phyloP scores from a whole-genome alignment of 2,797 vertebrate genomes.

The Manis crassicaudata region DNA sequence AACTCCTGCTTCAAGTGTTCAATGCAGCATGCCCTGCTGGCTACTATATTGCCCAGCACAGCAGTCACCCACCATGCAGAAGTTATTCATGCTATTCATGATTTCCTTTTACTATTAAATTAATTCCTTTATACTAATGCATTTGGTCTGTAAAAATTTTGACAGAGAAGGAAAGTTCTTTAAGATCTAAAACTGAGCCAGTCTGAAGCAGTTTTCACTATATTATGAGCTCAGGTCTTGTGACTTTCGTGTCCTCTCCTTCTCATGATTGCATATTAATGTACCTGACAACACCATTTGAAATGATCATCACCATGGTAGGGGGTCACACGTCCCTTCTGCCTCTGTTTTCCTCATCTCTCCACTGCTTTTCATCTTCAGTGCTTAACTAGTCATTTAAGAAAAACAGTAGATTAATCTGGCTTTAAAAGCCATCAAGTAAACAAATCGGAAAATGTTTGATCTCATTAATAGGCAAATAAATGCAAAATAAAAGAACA shows the following conservation, averaged over 20 bases:
- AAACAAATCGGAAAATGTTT: slow-evolving; percentile 45
- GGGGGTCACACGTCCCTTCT: not conserved
- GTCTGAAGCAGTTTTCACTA: not conserved
- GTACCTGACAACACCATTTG: not conserved
- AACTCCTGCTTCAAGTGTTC: not conserved
- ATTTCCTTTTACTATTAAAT: not conserved
- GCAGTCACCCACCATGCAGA: not conserved
- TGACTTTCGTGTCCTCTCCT: not conserved
- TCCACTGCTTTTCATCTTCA: not conserved
- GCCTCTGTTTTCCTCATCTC: not conserved
- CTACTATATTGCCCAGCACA: not conserved
- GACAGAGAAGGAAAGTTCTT: slow-evolving; percentile 1
- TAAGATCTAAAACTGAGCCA: slow-evolving; percentile 21
- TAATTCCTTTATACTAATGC: not conserved
- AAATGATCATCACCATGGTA: not conserved
- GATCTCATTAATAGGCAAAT: slow-evolving; percentile 58
- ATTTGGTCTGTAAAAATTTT: slow-evolving; percentile 18
- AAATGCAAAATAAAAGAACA: slow-evolving; percentile 42
- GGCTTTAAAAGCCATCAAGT: slow-evolving; percentile 14
- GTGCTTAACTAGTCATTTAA: not conserved
- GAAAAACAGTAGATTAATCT: slow-evolving; percentile 30
- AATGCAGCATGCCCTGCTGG: accelerated
- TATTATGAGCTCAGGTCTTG: not conserved
- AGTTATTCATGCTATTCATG: not conserved
- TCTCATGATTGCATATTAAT: not conserved